Conservation (phyloP, 1,140 invertebrate species). For the Reticulitermes speratus region DNA sequence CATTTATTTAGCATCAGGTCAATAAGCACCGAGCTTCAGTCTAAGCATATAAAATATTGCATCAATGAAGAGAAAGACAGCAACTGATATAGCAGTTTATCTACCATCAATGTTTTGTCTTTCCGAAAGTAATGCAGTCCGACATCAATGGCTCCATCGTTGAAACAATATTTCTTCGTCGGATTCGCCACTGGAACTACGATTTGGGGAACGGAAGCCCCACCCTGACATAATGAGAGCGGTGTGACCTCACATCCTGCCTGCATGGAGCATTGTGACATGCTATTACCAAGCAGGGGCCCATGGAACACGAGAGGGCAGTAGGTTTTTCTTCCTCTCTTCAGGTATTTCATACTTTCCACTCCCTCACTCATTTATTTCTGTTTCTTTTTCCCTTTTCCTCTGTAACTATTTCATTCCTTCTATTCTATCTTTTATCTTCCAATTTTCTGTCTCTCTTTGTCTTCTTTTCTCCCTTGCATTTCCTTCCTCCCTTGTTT, state of each 20-base stretch:
- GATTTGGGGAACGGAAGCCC: slow-evolving; percentile 17
- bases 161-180: too few relatives aligned
- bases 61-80: too few relatives aligned
- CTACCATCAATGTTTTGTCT: too few relatives aligned
- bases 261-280: background rate
- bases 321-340: background rate
- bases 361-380: background rate
- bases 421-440: background rate
- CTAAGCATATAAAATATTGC: too few relatives aligned
- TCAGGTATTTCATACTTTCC: background rate
- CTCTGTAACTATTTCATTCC: background rate
- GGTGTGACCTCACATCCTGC: slow-evolving; percentile 25
- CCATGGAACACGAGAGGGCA: background rate
- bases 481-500: background rate
- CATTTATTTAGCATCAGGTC: too few relatives aligned
- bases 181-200: too few relatives aligned
- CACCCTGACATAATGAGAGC: slow-evolving; percentile 25
- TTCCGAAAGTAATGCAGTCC: too few relatives aligned
- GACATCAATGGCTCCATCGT: too few relatives aligned
- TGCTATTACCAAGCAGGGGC: background rate
- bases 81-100: too few relatives aligned
- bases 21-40: too few relatives aligned
- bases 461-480: background rate
- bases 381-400: background rate
- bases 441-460: background rate